These are phyloP conservation scores for Seriola dumerili DNA, from an alignment of 2,113 vertebrate genomes.

Conservation along the genomic window DNA sequence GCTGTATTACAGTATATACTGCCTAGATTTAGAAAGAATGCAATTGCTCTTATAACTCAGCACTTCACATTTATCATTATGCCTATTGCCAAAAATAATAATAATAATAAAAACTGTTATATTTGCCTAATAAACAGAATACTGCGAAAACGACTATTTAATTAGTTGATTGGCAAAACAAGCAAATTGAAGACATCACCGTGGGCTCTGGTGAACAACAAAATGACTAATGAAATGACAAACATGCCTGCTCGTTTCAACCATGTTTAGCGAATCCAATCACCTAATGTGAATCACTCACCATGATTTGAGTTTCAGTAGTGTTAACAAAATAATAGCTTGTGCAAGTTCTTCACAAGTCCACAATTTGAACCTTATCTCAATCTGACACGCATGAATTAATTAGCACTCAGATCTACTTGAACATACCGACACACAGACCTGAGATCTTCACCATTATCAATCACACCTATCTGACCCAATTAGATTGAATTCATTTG, in stretches of 20 bases:
- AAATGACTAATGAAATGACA: not conserved
- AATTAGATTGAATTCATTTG: not conserved
- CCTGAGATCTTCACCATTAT: constrained; percentile 8
- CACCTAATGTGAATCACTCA: not conserved
- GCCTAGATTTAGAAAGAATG: not conserved
- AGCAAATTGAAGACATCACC: no score
- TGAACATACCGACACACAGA: constrained; percentile 7
- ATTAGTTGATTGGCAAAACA: no score
- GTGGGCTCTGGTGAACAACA: no score
- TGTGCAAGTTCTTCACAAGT: not conserved
- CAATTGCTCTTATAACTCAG: not conserved
- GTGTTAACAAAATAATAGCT: not conserved
- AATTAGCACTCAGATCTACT: not conserved
- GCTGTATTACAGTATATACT: not conserved
- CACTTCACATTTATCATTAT: not conserved
- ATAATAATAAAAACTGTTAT: no score
- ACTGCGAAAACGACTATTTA: no score
- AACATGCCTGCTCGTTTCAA: not conserved
- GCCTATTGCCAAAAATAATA: not conserved
- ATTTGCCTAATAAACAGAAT: no score
- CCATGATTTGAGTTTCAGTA: not conserved
- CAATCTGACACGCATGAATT: not conserved
- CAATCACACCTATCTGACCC: not conserved
- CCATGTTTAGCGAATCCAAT: not conserved
- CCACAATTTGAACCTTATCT: not conserved